Conservation (phyloP, 2,888 invertebrate genomes). For the Mimumesa dahlbomi region DNA sequence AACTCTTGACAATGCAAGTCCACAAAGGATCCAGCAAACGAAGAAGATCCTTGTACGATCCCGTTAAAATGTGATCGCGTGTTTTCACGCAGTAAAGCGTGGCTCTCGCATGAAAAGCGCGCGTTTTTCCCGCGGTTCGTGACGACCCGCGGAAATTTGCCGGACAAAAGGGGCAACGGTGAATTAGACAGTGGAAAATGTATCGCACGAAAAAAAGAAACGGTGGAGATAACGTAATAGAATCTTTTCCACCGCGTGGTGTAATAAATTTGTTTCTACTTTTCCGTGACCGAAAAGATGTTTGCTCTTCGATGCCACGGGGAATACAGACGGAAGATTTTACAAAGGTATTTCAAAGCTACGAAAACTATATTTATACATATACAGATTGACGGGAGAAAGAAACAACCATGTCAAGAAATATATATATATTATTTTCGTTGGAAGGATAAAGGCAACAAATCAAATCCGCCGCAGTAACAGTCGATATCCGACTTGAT, state of each 20-base stretch:
- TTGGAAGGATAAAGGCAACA: too few species aligned
- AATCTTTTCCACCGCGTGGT: constrained; percentile 7
- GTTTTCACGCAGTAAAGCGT: constrained; percentile 4
- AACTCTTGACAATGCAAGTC: constrained; percentile 30
- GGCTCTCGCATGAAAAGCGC: constrained; percentile 1
- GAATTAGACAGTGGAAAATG: constrained; percentile 32
- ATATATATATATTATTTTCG: too few species aligned
- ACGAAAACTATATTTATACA: too few species aligned
- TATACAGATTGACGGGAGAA: too few species aligned
- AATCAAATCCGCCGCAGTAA: too few species aligned
- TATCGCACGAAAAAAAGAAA: background rate
- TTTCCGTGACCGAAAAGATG: constrained; percentile 6
- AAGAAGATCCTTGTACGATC: background rate
- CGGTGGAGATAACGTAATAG: constrained; percentile 5
- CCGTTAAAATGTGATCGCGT: constrained; percentile 5
- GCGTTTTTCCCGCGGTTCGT: background rate
- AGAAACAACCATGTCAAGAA: too few species aligned
- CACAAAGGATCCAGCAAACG: constrained; percentile 2
- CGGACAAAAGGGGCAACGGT: constrained; percentile 16
- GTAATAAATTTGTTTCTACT: constrained; percentile 17
- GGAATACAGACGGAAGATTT: background rate
- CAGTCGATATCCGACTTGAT: too few species aligned
- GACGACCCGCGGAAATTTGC: background rate
- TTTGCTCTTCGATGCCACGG: too few species aligned
- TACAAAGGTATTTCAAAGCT: constrained; percentile 5